Evolutionary conservation across 2,113 vertebrate genomes (phyloP), one percentile per base, ranked within the genome.

Genomic region (Dascyllus trimaculatus): DNA sequence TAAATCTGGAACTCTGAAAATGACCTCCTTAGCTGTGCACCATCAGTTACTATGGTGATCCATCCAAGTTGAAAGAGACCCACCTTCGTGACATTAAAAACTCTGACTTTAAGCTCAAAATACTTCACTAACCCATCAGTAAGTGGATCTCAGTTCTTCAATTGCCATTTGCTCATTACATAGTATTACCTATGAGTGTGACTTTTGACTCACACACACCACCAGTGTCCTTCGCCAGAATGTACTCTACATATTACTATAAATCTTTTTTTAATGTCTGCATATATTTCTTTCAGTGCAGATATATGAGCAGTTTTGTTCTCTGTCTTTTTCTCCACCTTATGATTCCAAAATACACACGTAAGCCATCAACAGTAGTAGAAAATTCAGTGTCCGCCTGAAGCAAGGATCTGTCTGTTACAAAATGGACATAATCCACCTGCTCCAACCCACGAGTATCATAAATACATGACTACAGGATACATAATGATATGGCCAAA

Each of bases 401-500:
- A 21, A 62, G 67, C 58, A 22, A 35, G 21, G 26, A 45, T 52
- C 62, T 71, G 52, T 60, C 60, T 24, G 57, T 72, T 64, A 59
- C 9, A 68, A 69, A 68, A 43, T 3, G 62, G 49, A 63, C 25
- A 8, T 53, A 58, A 75, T 84, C 56, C 53, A 67, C 25, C 75
- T 51, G 76, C 26, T 70, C 69, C 25, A 54, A 56, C 22, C 60
- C 58, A 13, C 51, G 51, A 58, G 25, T 56, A 29, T 45, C 65
- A 25, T 46, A 54, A 60, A 71, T 71, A 75, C 52, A 75, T 59
- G 46, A 68, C 81, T 62, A 66, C 35, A 71, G 59, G 75, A 79
- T 52, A 19, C 65, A 71, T 58, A 77, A 61, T 66, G 14, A 74
- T 52, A 32, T 11, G 22, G 52, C 71, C 53, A 15, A 64, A 53